Percentiles rank a stretch among this genome's conserved stretches.
phyloP scores from a whole-genome alignment of 2,888 invertebrate genomes.

The Leptinotarsa juncta region DNA sequence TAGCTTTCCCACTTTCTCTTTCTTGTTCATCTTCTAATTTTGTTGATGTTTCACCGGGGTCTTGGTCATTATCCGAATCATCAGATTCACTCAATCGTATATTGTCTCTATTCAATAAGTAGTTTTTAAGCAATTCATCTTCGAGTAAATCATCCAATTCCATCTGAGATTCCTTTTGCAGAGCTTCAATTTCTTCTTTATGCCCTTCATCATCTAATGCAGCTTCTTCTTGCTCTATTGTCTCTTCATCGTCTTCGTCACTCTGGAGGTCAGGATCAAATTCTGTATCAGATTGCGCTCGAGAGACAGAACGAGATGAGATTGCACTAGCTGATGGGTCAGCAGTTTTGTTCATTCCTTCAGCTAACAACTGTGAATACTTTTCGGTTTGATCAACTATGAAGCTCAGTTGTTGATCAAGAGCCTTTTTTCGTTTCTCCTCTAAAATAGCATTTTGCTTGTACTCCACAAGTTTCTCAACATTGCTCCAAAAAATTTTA shows the following conservation, averaged over 20 bases:
- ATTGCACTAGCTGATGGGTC: slow-evolving; percentile 64
- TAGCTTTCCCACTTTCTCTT: slow-evolving; percentile 75
- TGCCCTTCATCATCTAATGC: slow-evolving; percentile 69
- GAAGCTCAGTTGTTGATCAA: slow-evolving; percentile 96
- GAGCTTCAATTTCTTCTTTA: slow-evolving; percentile 81
- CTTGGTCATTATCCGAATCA: slow-evolving; percentile 50
- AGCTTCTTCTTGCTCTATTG: slow-evolving; percentile 86
- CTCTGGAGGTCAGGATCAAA: slow-evolving; percentile 83
- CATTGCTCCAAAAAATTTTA: slow-evolving; percentile 94
- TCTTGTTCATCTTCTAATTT: slow-evolving; percentile 67
- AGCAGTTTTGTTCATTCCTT: slow-evolving; percentile 79
- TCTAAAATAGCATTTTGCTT: slow-evolving; percentile 93
- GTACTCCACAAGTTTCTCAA: slow-evolving; percentile 96
- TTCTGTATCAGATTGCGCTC: slow-evolving; percentile 75
- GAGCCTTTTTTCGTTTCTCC: slow-evolving; percentile 92
- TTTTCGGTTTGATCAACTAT: slow-evolving; percentile 99
- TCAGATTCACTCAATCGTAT: slow-evolving; percentile 66
- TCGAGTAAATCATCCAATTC: slow-evolving; percentile 88
- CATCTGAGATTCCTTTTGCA: slow-evolving; percentile 90
- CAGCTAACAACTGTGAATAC: slow-evolving; percentile 91
- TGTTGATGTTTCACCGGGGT: slow-evolving; percentile 35
- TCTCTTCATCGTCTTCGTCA: slow-evolving; percentile 92
- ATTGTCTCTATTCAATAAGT: slow-evolving; percentile 77
- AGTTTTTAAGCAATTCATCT: slow-evolving; percentile 82
- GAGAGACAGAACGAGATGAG: slow-evolving; percentile 67